A percentile compares a stretch with the other conserved stretches of the same genome.
These are phyloP conservation scores for Gymnoscopelus microlampas DNA, from an alignment of 2,797 vertebrate species.

Conservation along the genomic window DNA sequence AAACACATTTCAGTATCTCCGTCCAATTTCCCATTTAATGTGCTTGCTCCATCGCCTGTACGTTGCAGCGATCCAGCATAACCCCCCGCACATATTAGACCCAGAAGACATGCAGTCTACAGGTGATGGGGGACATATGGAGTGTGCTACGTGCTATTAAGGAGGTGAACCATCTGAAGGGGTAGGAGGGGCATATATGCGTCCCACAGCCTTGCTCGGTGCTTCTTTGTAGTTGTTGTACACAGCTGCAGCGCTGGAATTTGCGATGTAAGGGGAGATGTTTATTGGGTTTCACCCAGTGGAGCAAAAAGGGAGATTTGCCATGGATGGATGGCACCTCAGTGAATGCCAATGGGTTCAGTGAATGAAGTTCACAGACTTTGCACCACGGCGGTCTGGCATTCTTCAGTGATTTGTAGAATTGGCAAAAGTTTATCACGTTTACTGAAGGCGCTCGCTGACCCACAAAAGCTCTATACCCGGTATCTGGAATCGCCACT, in stretches of 20 bases:
- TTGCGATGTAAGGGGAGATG: slow-evolving; percentile 57
- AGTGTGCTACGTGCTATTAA: slow-evolving; percentile 27
- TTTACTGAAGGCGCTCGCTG: no score
- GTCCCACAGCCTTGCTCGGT: slow-evolving; percentile 26
- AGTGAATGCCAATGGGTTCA: slow-evolving; percentile 26
- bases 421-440: not conserved
- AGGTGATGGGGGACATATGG: slow-evolving; percentile 36
- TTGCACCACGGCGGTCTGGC: not conserved
- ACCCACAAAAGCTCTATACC: no score
- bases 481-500: no score
- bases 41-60: slow-evolving; percentile 16
- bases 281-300: slow-evolving; percentile 59
- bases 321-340: slow-evolving; percentile 14
- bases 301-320: slow-evolving; percentile 35
- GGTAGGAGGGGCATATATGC: slow-evolving; percentile 7
- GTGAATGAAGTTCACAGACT: not conserved
- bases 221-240: slow-evolving; percentile 48
- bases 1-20: slow-evolving; percentile 38
- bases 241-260: slow-evolving; percentile 75
- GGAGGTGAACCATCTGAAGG: slow-evolving; percentile 43
- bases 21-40: slow-evolving; percentile 54
- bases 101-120: slow-evolving; percentile 37
- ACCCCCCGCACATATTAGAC: slow-evolving; percentile 40
- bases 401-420: slow-evolving; percentile 11
- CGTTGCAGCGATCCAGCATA: slow-evolving; percentile 13